Conservation (phyloP, 1,140 invertebrate species). For the Paraescarpia echinospica region DNA sequence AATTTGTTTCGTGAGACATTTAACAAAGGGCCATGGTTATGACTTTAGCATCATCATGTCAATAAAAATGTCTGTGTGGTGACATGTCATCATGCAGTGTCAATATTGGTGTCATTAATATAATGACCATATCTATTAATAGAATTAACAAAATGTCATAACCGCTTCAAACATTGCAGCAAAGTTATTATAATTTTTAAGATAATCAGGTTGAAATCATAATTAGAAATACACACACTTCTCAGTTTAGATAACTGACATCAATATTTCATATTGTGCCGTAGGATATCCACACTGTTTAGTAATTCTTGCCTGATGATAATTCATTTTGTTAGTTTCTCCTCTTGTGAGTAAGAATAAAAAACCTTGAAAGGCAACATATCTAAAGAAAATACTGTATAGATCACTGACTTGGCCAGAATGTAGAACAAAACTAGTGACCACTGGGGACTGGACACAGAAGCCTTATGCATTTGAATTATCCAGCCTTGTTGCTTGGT, state of each 20-base stretch:
- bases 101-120: too few species aligned
- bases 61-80: not conserved
- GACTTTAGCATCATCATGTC: not conserved
- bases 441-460: not conserved
- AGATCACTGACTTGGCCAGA: too few species aligned
- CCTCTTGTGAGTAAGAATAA: not conserved
- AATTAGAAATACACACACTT: not conserved
- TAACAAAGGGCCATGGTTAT: not conserved
- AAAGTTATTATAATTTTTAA: not conserved
- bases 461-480: not conserved
- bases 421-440: not conserved
- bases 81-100: not conserved
- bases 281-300: not conserved
- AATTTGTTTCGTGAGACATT: not conserved
- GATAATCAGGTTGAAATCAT: not conserved
- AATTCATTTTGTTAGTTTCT: too few species aligned
- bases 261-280: not conserved
- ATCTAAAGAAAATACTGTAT: not conserved
- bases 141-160: too few species aligned
- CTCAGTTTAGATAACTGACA: not conserved
- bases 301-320: not conserved
- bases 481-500: not conserved
- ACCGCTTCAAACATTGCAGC: too few species aligned
- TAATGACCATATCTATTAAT: too few species aligned
- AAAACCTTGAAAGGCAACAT: not conserved